Conservation (phyloP, 1,140 invertebrate genomes). For the Lepidurus couesii region DNA sequence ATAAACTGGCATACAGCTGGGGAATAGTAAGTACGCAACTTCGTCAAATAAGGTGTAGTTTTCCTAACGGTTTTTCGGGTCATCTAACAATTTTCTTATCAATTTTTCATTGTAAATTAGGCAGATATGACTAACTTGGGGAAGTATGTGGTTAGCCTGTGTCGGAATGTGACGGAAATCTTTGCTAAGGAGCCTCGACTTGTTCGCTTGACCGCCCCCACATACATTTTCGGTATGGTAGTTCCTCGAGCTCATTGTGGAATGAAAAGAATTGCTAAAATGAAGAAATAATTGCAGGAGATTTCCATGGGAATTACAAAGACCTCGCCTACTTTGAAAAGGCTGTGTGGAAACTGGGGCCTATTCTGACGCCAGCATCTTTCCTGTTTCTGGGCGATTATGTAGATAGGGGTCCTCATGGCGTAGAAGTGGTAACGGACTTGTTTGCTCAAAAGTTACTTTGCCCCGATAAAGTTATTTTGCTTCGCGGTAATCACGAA, state of each 20-base stretch:
- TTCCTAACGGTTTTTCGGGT: background rate
- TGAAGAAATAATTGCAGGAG: slow-evolving; percentile 44
- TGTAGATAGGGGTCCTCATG: slow-evolving; percentile 57
- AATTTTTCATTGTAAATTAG: slow-evolving; percentile 25
- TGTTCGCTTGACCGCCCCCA: slow-evolving; percentile 17
- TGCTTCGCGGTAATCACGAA: slow-evolving; percentile 62
- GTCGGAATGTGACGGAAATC: slow-evolving; percentile 38
- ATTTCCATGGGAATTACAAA: slow-evolving; percentile 57
- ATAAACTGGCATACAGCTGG: slow-evolving; percentile 12
- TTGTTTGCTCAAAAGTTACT: slow-evolving; percentile 60
- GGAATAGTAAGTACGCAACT: background rate
- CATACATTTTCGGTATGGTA: slow-evolving; percentile 29
- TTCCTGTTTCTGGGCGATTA: slow-evolving; percentile 63
- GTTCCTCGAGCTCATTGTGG: background rate
- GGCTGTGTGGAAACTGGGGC: slow-evolving; percentile 54
- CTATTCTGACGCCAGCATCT: slow-evolving; percentile 52
- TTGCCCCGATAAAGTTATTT: slow-evolving; percentile 54
- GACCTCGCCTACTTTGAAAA: slow-evolving; percentile 58
- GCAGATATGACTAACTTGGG: slow-evolving; percentile 47
- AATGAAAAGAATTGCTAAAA: slow-evolving; percentile 35
- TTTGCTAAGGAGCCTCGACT: slow-evolving; percentile 39
- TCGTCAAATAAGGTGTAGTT: background rate
- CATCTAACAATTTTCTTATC: background rate
- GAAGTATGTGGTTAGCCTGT: slow-evolving; percentile 44
- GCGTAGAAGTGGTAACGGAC: slow-evolving; percentile 58